Evolutionary conservation across 1,140 invertebrate species (phyloP).

Genomic region (Maconellicoccus hirsutus): DNA sequence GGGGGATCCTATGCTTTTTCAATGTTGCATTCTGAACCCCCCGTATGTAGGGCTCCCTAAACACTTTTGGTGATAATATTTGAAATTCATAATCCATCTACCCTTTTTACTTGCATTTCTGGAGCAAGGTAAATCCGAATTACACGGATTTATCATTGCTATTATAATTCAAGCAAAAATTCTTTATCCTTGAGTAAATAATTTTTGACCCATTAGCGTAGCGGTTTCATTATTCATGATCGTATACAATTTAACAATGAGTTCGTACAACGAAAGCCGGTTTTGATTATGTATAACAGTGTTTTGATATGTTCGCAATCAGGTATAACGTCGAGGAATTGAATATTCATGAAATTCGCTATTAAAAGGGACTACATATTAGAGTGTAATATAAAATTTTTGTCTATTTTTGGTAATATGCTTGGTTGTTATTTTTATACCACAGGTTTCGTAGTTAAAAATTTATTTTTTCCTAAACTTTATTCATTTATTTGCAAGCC

Average conservation of each 20-base stretch:
- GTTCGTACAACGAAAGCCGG: background rate
- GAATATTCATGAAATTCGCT: background rate
- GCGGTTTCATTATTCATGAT: constrained; percentile 7
- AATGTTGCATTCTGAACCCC: background rate
- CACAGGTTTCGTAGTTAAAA: too few relatives aligned
- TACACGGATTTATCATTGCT: constrained; percentile 14
- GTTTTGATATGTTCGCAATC: background rate
- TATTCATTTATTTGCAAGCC: too few relatives aligned
- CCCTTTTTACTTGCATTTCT: background rate
- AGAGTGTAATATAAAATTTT: too few relatives aligned
- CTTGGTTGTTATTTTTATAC: too few relatives aligned
- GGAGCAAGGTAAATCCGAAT: background rate
- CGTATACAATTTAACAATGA: background rate
- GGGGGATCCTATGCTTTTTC: background rate
- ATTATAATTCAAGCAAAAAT: constrained; percentile 6
- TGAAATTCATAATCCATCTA: constrained; percentile 15
- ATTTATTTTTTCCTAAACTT: too few relatives aligned
- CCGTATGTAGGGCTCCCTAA: background rate
- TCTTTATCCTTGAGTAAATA: constrained; percentile 18
- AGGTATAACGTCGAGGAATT: background rate
- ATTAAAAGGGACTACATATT: too few relatives aligned
- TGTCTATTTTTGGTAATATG: too few relatives aligned
- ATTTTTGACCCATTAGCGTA: constrained; percentile 6
- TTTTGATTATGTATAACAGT: background rate
- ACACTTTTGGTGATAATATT: constrained; percentile 7